Base-by-base conservation (phyloP, 1,140 invertebrate species). In the Trichonephila clavipes region DNA sequence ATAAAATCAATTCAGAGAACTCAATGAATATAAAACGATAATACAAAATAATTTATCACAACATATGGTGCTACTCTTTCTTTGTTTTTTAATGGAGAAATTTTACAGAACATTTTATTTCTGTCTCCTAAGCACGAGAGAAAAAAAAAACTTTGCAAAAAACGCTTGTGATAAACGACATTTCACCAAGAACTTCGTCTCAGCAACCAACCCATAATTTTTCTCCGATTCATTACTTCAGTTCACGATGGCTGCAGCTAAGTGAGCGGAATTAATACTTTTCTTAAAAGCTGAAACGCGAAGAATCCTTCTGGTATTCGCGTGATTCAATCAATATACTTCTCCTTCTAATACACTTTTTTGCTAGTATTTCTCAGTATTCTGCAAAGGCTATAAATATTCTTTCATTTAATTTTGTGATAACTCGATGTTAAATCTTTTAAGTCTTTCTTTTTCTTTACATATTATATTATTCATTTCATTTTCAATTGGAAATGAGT, bases 241-340 rank as follows among this genome's bases (percentile, higher is more conserved):
- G 21, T 88, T 88, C 87, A 72, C 62, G 64, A 88, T 51, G 87
- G 64, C 24, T 58, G 64, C 19, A 72, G 18, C 12, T 69, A 88
- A 88, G 87, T 88, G 87, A 88, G 87, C 64, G 87, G 87, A 88
- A 88, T 88, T 88, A 88, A 88, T 88, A 88, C 87, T 88, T 88
- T 88, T 88, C 87, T 88, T 88, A 88, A 88, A 88, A 88, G 87
- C 64, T 40, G 64, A 21, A 88, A 88, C 64, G 62, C 18, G 40
- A 69, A 72, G 44, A 72, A 69, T 51, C 87, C 82, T 83, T 59
- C 82, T 83, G 82, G 82, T 58, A 83, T 83, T 51, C 82, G 51
- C 82, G 82, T 59, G 82, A 83, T 83, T 83, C 82, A 83, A 83
- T 83, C 82, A 83, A 83, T 83, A 83, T 59, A 83, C 51, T 58